A percentile compares a stretch with the other conserved stretches of the same genome.
Conservation (phyloP, 1,140 invertebrate species). For the Bombus pascuorum region DNA sequence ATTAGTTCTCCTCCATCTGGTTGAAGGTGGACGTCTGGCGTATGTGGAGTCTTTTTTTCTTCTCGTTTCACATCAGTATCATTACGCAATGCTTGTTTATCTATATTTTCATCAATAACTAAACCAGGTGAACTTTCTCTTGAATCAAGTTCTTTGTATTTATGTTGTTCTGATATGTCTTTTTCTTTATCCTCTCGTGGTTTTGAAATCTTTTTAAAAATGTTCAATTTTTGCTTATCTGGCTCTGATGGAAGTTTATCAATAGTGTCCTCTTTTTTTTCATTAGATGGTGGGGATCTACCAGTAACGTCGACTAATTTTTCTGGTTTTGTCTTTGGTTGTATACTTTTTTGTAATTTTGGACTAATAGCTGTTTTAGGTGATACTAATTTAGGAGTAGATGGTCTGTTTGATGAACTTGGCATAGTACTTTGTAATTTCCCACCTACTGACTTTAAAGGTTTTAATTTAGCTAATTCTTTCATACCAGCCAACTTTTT, state of each 20-base stretch:
- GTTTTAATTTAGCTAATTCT: slow-evolving; percentile 83
- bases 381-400: slow-evolving; percentile 66
- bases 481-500: slow-evolving; percentile 84
- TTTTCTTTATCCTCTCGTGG: slow-evolving; percentile 85
- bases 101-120: slow-evolving; percentile 79
- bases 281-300: slow-evolving; percentile 11
- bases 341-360: slow-evolving; percentile 69
- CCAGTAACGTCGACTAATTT: slow-evolving; percentile 68
- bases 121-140: slow-evolving; percentile 80
- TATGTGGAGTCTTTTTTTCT: slow-evolving; percentile 74
- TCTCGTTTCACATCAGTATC: slow-evolving; percentile 71
- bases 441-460: slow-evolving; percentile 76
- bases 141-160: slow-evolving; percentile 78
- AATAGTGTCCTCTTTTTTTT: slow-evolving; percentile 78
- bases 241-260: slow-evolving; percentile 90
- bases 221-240: slow-evolving; percentile 91
- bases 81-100: slow-evolving; percentile 62
- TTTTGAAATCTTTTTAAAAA: slow-evolving; percentile 93
- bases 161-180: slow-evolving; percentile 81
- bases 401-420: slow-evolving; percentile 67
- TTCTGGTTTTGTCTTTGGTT: slow-evolving; percentile 73
- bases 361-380: slow-evolving; percentile 61
- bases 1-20: slow-evolving; percentile 70
- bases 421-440: slow-evolving; percentile 68
- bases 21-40: slow-evolving; percentile 79